A percentile compares a stretch with the other conserved stretches of the same genome.
phyloP scores from a whole-genome alignment of 2,113 vertebrate genomes.

The Crotalus tigris region DNA sequence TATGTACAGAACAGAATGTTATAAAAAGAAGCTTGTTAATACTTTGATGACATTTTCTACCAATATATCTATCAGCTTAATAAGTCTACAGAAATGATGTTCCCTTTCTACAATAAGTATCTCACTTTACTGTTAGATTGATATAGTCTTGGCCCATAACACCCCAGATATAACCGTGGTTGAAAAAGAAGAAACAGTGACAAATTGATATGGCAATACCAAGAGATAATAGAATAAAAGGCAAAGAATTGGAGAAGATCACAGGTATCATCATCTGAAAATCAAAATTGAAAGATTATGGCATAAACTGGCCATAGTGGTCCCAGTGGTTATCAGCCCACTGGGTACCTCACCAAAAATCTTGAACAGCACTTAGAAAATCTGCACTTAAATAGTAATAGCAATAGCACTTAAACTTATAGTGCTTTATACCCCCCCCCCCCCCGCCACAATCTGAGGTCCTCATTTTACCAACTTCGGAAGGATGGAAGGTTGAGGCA shows the following conservation, averaged over 20 bases:
- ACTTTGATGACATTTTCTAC: accelerated
- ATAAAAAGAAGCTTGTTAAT: not conserved
- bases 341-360: not conserved
- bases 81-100: not conserved
- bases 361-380: too few species aligned
- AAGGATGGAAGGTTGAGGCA: too few species aligned
- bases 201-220: not conserved
- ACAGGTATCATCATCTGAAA: not conserved
- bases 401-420: not conserved
- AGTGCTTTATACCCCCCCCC: not conserved
- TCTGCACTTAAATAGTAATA: not conserved
- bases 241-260: not conserved
- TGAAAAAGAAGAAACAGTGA: not conserved
- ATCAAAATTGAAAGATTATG: not conserved
- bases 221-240: not conserved
- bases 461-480: too few species aligned
- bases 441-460: too few species aligned
- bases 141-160: too few species aligned
- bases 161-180: not conserved
- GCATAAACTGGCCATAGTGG: not conserved
- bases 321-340: not conserved
- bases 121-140: not conserved
- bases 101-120: accelerated
- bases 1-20: not conserved
- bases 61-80: not conserved